Base-by-base conservation (phyloP, 2,797 vertebrate genomes). In the Sebastes diploproa region DNA sequence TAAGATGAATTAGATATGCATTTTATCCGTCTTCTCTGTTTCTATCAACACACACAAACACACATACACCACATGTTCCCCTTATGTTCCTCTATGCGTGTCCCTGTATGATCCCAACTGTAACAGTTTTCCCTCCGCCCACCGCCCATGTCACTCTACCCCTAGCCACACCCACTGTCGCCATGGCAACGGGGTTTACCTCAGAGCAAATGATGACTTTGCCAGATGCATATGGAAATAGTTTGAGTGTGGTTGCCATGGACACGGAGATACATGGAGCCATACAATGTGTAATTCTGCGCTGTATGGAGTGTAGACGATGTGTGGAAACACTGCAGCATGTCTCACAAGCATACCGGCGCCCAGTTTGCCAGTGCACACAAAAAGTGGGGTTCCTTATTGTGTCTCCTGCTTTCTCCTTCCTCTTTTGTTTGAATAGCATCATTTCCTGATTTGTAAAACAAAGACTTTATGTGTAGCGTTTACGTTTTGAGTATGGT, bases 141-240 rank as follows among this genome's bases (percentile, higher is more conserved):
- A 64, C 73, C 60, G 1, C 32, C 69, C 54, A n/a, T 59, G 65
- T 63, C 60, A 60, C 84, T 66, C 66, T 72, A 59, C 23, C 82
- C 68, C 32, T 61, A 4, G 78, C 83, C 93, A 95, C 95, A 89
- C 94, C 94, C 91, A 75, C 74, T 0, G 76, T 94, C 46, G 29
- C 85, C 30, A 91, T 83, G 79, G 87, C 83, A 90, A 94, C 80
- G 23, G 81, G 89, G 85, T 88, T 94, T 92, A 93, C 94, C 91
- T 85, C 80, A 90, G 74, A 66, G 62, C 86, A 63, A 32, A 32
- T 77, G 84, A 95, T 88, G 80, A 83, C 81, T 92, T 88, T 85
- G 85, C 86, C 94, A 90, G 87, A 91, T 89, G 86, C 32, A 78
- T 83, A 78, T 89, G 90, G 89, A 94, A 94, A 91, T 77, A 83